A percentile compares a stretch with the other conserved stretches of the same genome.
phyloP scores from a whole-genome alignment of 2,888 invertebrate species.

The Pyrocoelia pectoralis region DNA sequence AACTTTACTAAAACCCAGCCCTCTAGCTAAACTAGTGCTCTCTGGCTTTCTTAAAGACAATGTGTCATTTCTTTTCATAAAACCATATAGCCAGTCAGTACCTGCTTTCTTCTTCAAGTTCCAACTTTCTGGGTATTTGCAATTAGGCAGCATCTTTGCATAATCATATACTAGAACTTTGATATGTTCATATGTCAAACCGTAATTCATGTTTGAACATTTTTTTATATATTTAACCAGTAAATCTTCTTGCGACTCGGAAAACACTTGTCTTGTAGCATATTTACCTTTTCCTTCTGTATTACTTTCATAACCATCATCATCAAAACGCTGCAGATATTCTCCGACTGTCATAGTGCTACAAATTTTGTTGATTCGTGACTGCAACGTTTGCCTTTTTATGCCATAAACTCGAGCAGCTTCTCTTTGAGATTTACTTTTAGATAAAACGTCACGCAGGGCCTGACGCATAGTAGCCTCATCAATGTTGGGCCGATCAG shows the following conservation, averaged over 20 bases:
- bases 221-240: constrained; percentile 20
- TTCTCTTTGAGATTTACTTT: constrained; percentile 24
- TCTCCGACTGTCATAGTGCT: constrained; percentile 15
- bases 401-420: constrained; percentile 17
- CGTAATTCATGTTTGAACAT: constrained; percentile 26
- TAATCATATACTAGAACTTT: constrained; percentile 27
- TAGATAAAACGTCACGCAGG: constrained; percentile 19
- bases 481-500: constrained; percentile 16
- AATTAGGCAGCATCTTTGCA: constrained; percentile 23
- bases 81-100: background rate
- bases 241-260: constrained; percentile 14
- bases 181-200: constrained; percentile 23
- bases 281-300: background rate
- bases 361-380: background rate
- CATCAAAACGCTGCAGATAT: constrained; percentile 19
- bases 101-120: background rate
- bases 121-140: constrained; percentile 16
- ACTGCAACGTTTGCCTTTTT: constrained; percentile 9
- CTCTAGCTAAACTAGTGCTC: constrained; percentile 11
- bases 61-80: constrained; percentile 3
- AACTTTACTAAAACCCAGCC: constrained; percentile 18
- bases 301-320: background rate
- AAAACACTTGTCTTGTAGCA: background rate
- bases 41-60: constrained; percentile 15
- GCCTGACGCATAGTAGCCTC: constrained; percentile 16